Evolutionary conservation across 2,888 invertebrate species (phyloP).

Genomic region (Mythimna loreyi): DNA sequence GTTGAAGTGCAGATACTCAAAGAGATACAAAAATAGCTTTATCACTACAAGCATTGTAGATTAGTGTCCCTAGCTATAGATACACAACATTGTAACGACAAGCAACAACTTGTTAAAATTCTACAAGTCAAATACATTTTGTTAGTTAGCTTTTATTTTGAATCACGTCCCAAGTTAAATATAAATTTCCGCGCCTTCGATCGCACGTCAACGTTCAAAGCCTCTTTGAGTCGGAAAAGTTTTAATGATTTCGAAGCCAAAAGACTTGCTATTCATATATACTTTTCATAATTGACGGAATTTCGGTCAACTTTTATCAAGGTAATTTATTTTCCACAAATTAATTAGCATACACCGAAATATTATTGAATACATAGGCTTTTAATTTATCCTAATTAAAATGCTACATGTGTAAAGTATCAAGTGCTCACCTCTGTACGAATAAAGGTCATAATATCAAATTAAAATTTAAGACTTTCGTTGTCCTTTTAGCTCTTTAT

Average conservation of each 20-base stretch:
- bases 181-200: conserved; percentile 59
- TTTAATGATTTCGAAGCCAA: conserved; percentile 75
- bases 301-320: conserved; percentile 44
- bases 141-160: conserved; percentile 44
- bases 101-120: conserved; percentile 33
- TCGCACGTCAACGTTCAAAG: conserved; percentile 66
- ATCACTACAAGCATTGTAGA: conserved; percentile 21
- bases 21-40: conserved; percentile 10
- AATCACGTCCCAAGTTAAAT: conserved; percentile 50
- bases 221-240: conserved; percentile 71
- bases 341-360: conserved; percentile 31
- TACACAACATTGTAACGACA: conserved; percentile 6
- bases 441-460: conserved; percentile 35
- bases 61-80: background rate
- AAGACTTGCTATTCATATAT: conserved; percentile 56
- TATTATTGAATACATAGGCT: conserved; percentile 14
- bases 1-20: conserved; percentile 3
- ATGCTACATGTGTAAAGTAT: conserved; percentile 21
- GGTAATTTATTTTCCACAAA: conserved; percentile 40
- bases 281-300: conserved; percentile 56
- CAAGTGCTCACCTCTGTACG: conserved; percentile 8
- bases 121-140: conserved; percentile 46
- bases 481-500: conserved; percentile 25
- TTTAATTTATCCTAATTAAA: conserved; percentile 24
- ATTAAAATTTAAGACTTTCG: conserved; percentile 37